Evolutionary conservation across 2,888 invertebrate genomes (phyloP).

Genomic region (Octodonta nipae): DNA sequence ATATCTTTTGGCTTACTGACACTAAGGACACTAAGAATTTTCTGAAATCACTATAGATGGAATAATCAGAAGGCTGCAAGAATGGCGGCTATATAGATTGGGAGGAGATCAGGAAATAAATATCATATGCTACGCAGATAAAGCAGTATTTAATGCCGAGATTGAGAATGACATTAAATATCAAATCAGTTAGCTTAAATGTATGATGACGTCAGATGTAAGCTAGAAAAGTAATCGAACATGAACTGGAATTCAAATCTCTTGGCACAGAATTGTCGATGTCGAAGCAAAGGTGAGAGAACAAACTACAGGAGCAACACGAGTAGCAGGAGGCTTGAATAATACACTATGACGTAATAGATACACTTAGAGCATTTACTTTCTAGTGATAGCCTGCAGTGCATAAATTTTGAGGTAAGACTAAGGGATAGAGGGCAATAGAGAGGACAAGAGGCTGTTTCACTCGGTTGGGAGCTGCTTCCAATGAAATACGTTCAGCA

Average conservation of each 20-base stretch:
- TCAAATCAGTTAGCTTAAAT: neutral
- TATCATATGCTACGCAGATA: neutral
- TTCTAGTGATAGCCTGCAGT: no score
- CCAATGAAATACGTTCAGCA: no score
- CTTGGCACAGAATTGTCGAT: neutral
- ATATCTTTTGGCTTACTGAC: no score
- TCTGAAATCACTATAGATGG: neutral
- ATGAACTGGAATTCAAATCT: neutral
- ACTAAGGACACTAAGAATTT: no score
- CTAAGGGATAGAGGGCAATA: no score
- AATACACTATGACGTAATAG: neutral
- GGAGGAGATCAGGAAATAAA: neutral
- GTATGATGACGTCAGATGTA: neutral
- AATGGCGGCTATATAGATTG: neutral
- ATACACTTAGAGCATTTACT: no score
- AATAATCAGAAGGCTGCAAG: neutral
- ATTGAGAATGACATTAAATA: neutral
- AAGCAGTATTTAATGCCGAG: neutral
- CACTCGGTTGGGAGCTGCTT: no score
- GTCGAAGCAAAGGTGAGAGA: neutral
- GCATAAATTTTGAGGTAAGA: no score
- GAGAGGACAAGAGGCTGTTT: no score
- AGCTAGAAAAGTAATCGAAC: neutral
- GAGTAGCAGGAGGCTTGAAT: neutral
- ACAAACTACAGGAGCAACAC: conserved; percentile 1